phyloP scores from a whole-genome alignment of 2,113 vertebrate species.

The Nothocercus julius region DNA sequence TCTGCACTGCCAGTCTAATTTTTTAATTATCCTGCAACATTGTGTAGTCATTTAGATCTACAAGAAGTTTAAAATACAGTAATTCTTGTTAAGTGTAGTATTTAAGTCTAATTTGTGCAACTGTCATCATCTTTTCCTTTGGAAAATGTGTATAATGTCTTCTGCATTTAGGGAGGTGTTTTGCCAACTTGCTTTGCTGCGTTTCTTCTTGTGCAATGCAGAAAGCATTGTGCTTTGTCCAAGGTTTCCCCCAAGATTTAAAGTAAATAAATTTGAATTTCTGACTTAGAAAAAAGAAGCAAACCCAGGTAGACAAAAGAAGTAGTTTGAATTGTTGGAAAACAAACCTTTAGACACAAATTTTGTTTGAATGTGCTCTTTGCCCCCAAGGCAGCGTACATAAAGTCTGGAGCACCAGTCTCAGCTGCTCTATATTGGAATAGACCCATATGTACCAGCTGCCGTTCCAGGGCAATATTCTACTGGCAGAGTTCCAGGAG shows the following conservation, averaged over 20 bases:
- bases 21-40: not conserved
- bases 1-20: not conserved
- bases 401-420: not conserved
- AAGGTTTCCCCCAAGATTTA: not conserved
- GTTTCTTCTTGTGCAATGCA: not conserved
- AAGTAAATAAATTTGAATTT: not conserved
- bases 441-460: not conserved
- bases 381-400: rapidly evolving
- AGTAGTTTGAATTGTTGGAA: not conserved
- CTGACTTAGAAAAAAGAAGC: not conserved
- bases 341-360: not conserved
- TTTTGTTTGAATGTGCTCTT: not conserved
- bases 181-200: not conserved
- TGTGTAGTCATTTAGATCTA: not conserved
- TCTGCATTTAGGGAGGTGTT: not conserved
- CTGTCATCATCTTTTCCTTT: not conserved
- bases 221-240: not conserved
- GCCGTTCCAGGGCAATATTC: not conserved
- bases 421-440: not conserved
- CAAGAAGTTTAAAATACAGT: not conserved
- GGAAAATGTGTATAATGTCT: not conserved
- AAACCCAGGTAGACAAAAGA: not conserved
- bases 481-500: not conserved
- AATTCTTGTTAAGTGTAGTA: not conserved
- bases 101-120: not conserved